These are phyloP conservation scores for Pteronura brasiliensis DNA, from an alignment of 2,113 vertebrate species.

Conservation along the genomic window DNA sequence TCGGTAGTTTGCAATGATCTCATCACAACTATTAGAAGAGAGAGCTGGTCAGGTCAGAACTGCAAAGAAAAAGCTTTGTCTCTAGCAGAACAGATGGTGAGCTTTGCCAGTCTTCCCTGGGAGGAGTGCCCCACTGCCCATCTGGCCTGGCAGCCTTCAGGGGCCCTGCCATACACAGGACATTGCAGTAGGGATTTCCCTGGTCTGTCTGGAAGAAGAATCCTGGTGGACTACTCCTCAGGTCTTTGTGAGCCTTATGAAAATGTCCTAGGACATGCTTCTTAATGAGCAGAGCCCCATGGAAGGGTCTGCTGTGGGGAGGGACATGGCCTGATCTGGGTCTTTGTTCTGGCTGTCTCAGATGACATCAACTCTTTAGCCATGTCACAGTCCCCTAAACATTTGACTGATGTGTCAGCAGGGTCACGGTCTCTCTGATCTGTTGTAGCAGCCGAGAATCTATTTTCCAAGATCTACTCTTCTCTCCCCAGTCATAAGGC, in stretches of 20 bases:
- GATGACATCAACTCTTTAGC: neutral
- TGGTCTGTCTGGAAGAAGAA: neutral
- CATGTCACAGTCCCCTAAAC: neutral
- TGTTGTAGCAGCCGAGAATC: neutral
- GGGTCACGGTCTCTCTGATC: neutral
- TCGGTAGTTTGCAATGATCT: neutral
- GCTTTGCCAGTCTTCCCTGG: neutral
- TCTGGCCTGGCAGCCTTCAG: constrained; percentile 18
- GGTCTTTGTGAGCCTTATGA: neutral
- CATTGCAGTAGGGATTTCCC: neutral
- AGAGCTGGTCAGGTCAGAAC: neutral
- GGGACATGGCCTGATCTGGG: neutral
- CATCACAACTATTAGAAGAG: neutral
- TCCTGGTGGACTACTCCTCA: neutral
- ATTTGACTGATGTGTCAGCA: neutral
- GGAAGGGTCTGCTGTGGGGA: neutral
- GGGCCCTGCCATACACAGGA: neutral
- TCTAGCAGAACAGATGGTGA: neutral
- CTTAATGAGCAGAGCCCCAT: neutral
- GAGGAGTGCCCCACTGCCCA: neutral
- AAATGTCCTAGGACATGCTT: neutral
- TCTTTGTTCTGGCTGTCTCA: neutral
- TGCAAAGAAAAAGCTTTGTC: neutral
- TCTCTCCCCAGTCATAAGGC: neutral
- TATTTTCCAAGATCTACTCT: neutral